Evolutionary conservation across 2,113 vertebrate genomes (phyloP).

Genomic region (Nestor notabilis): DNA sequence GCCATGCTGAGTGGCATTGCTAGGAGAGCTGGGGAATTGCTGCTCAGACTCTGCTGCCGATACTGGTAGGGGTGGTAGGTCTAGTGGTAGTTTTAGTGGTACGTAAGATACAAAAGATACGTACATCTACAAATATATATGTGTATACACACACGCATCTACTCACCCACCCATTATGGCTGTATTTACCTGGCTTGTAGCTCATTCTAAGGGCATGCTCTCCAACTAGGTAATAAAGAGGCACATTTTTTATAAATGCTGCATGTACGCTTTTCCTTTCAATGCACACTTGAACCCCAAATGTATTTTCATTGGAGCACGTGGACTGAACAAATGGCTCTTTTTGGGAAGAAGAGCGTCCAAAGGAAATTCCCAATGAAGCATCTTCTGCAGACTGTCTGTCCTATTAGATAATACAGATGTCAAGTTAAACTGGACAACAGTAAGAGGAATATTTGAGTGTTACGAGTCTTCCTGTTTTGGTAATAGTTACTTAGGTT

Average conservation of each 20-base stretch:
- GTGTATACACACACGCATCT: fast-evolving
- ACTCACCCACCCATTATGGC: neutral
- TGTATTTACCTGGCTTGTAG: slow-evolving; percentile 67
- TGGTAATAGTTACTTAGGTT: neutral
- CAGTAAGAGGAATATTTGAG: neutral
- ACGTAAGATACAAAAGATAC: neutral
- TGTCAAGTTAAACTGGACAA: neutral
- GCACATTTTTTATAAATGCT: slow-evolving; percentile 5
- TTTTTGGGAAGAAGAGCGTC: neutral
- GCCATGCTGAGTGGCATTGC: neutral
- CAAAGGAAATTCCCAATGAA: neutral
- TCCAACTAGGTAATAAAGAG: slow-evolving; percentile 33
- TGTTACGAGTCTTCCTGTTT: neutral
- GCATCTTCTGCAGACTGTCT: slow-evolving; percentile 35
- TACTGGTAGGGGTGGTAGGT: neutral
- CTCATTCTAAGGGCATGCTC: slow-evolving; percentile 44
- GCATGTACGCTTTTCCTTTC: slow-evolving; percentile 21
- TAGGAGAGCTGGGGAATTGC: neutral
- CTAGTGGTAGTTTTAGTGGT: neutral
- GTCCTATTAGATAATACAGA: slow-evolving; percentile 21
- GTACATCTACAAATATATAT: neutral
- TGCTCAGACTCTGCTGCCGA: neutral
- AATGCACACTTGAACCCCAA: slow-evolving; percentile 62
- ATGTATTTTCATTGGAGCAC: slow-evolving; percentile 48
- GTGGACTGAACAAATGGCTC: neutral